Base-by-base conservation (phyloP, 2,113 vertebrate species). In the Pedetes capensis region DNA sequence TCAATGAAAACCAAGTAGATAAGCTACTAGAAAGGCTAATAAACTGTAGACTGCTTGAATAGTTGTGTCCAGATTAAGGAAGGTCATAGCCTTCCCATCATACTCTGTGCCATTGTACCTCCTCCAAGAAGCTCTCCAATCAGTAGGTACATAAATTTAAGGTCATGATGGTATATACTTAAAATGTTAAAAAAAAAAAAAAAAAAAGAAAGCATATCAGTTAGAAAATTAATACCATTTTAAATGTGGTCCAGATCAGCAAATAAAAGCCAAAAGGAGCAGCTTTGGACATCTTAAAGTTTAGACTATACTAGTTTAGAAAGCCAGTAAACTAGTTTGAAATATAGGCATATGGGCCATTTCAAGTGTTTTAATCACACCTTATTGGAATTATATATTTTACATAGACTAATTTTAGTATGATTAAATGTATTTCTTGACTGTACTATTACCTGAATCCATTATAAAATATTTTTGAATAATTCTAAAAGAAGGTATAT, bases 321-420 rank as follows among this genome's bases (percentile, higher is more conserved):
- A 84, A 71, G 44, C 37, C 44, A 83, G 29, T 87, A 37, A 64
- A 71, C 11, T 61, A 59, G 22, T 34, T 80, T 94, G 14, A 84
- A 93, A 89, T 89, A 85, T 0, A 82, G 22, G 90, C 8, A 61
- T 80, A 74, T 34, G 3, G 93, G 32, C n/a, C 68, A 91, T 85
- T 89, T 91, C 42, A 83, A 88, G 16, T 83, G 66, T 93, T 94
- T 88, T 37, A 51, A 64, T 49, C 95, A 85, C 25, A 96, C 55
- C 51, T 88, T 94, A 96, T 80, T 95, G 85, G 87, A 95, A 91
- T 93, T 71, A 7, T 53, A 2, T 80, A 66, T 92, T 81, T 95
- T 66, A 49, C 64, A 6, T 87, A 93, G n/a, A 44, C 80, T 89
- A 69, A 44, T 82, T 85, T 90, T 94, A 90, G 32, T 83, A 59